phyloP scores from a whole-genome alignment of 2,797 vertebrate species.

The Lutra lutra region DNA sequence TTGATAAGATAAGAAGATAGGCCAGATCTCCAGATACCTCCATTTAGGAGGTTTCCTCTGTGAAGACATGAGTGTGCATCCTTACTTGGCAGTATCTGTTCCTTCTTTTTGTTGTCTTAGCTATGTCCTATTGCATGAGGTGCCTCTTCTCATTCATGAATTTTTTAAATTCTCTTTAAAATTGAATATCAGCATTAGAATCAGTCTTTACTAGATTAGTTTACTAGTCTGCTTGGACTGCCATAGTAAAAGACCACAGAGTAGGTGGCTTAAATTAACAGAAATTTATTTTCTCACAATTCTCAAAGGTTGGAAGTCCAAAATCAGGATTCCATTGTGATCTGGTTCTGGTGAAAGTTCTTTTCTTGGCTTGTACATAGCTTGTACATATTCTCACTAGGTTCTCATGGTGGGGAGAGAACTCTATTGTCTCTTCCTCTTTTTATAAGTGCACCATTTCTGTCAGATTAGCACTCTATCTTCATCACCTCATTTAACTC shows the following conservation, averaged over 20 bases:
- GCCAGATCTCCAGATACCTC: not conserved
- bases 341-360: not conserved
- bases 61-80: not conserved
- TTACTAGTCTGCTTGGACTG: not conserved
- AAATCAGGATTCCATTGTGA: not conserved
- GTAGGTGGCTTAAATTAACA: not conserved
- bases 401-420: not conserved
- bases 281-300: not conserved
- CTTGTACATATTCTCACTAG: not conserved
- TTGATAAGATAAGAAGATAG: not conserved
- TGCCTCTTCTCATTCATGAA: conserved; percentile 6
- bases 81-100: not conserved
- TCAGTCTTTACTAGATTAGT: not conserved
- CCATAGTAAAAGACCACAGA: not conserved
- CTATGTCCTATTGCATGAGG: not conserved
- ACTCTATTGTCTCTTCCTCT: not conserved
- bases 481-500: not conserved
- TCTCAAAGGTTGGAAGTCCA: not conserved
- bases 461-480: not conserved
- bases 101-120: conserved; percentile 23
- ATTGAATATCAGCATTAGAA: not conserved
- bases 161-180: conserved; percentile 28
- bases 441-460: not conserved
- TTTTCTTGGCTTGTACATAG: not conserved
- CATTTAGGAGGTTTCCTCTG: not conserved